phyloP scores from a whole-genome alignment of 2,888 invertebrate genomes.

The Idaea biselata region DNA sequence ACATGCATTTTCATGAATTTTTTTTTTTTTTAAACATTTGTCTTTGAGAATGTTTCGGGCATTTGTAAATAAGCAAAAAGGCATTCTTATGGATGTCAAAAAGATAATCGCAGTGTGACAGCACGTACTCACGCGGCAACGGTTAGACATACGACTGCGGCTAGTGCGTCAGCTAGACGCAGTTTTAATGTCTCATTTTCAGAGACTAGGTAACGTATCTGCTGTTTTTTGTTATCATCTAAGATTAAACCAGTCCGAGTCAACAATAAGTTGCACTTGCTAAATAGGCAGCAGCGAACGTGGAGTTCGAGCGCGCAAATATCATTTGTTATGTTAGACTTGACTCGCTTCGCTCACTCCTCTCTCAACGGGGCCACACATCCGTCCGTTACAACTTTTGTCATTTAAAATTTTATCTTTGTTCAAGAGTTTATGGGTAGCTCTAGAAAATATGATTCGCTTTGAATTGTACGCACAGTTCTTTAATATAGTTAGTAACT shows the following conservation, averaged over 20 bases:
- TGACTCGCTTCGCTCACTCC: neutral
- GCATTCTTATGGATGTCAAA: no score
- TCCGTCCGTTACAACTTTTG: constrained; percentile 8
- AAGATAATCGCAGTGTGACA: no score
- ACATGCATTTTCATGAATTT: no score
- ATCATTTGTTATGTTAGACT: neutral
- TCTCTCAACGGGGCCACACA: neutral
- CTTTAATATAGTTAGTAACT: neutral
- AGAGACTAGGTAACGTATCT: no score
- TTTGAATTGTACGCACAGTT: neutral
- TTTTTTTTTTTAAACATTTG: no score
- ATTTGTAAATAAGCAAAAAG: no score
- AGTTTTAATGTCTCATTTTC: no score
- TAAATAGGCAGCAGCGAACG: neutral
- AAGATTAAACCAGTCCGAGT: neutral
- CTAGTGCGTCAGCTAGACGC: no score
- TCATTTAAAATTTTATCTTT: constrained; percentile 9
- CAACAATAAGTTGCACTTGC: neutral
- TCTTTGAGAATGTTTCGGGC: no score
- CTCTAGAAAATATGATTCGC: neutral
- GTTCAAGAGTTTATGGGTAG: neutral
- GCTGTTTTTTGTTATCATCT: no score
- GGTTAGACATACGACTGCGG: no score
- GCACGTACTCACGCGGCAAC: no score
- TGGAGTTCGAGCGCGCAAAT: neutral